Conservation (phyloP, 2,113 vertebrate species). For the Pagrus major region DNA sequence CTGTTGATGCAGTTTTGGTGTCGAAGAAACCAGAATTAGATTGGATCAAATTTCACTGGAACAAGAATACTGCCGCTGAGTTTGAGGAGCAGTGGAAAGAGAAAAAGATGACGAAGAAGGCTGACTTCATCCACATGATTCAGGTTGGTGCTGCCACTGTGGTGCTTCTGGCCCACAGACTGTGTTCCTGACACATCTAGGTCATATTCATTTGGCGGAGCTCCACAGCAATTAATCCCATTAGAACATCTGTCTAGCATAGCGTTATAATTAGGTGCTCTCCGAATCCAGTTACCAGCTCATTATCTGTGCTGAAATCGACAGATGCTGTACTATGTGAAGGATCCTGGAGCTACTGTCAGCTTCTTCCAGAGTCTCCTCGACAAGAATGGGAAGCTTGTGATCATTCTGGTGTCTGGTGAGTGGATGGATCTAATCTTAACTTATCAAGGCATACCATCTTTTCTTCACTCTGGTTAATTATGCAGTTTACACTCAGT, state of each 20-base stretch:
- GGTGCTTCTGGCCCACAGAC: background rate
- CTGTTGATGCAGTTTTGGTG: conserved; percentile 82
- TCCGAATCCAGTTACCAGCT: conserved; percentile 49
- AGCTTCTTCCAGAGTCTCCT: conserved; percentile 90
- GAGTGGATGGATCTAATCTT: conserved; percentile 58
- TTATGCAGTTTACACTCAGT: background rate
- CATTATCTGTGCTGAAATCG: conserved; percentile 61
- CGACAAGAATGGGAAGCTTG: conserved; percentile 86
- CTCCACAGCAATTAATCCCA: conserved; percentile 57
- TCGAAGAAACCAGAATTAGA: conserved; percentile 85
- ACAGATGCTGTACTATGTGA: conserved; percentile 92
- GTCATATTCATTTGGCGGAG: conserved; percentile 43
- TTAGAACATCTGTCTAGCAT: conserved; percentile 58
- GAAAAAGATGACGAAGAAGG: conserved; percentile 85
- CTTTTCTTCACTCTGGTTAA: background rate
- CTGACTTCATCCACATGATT: conserved; percentile 97
- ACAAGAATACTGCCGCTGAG: conserved; percentile 89
- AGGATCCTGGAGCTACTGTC: conserved; percentile 87
- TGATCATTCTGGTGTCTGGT: conserved; percentile 94
- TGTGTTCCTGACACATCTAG: conserved; percentile 58
- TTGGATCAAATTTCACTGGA: conserved; percentile 90
- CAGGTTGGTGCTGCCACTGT: conserved; percentile 81
- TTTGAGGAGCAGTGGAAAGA: conserved; percentile 87
- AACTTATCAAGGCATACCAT: background rate
- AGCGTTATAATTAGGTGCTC: conserved; percentile 46